These are phyloP conservation scores for Alethe castanea DNA, from an alignment of 2,113 vertebrate species.

Conservation along the genomic window DNA sequence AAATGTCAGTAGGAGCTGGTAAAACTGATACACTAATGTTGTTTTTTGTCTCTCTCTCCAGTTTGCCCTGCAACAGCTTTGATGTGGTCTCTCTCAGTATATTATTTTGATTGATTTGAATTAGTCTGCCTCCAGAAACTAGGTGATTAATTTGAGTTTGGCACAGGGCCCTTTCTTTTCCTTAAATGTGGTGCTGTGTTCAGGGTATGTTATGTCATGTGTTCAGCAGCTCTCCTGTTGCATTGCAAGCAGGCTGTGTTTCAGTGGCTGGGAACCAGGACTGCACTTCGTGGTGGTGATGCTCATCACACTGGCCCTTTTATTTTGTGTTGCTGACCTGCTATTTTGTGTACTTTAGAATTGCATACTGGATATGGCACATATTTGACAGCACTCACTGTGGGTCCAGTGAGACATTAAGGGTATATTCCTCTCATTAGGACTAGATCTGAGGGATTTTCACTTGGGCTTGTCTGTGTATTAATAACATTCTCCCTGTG, in stretches of 20 bases:
- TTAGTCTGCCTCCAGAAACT: neutral
- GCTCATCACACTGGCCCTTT: neutral
- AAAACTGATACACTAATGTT: neutral
- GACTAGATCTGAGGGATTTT: neutral
- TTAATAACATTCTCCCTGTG: neutral
- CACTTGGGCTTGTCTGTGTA: fast-evolving
- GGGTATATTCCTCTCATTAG: neutral
- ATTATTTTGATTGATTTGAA: neutral
- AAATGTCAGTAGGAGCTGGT: neutral
- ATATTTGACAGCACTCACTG: neutral
- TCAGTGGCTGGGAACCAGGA: neutral
- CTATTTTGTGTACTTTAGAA: neutral
- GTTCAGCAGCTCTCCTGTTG: neutral
- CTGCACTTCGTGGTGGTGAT: fast-evolving
- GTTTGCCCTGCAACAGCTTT: neutral
- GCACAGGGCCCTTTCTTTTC: neutral
- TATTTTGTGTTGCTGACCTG: neutral
- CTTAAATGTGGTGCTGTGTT: neutral
- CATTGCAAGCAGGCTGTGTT: neutral
- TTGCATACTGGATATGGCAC: neutral
- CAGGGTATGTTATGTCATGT: neutral
- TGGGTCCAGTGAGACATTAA: neutral
- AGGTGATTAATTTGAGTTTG: neutral
- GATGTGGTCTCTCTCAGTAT: neutral
- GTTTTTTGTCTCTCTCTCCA: neutral